These are phyloP conservation scores for Cyclargus thomasi DNA, from an alignment of 1,140 invertebrate genomes.

Conservation along the genomic window DNA sequence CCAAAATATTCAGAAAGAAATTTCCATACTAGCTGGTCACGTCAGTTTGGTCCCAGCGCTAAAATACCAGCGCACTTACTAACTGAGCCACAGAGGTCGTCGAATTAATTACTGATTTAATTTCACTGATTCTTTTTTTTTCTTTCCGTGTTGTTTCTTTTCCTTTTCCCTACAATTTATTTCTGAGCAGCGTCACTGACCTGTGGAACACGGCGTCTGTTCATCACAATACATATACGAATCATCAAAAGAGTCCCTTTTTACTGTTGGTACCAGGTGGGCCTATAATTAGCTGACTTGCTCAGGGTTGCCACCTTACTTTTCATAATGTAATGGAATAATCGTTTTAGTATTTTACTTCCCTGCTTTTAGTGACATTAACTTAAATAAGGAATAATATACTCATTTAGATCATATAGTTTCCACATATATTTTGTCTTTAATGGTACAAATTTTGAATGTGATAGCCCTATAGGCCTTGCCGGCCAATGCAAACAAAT, in stretches of 20 bases:
- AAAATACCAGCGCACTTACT: no score
- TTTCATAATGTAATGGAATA: no score
- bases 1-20: no score
- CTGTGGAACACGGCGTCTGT: neutral
- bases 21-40: no score
- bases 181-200: neutral
- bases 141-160: neutral
- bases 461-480: neutral
- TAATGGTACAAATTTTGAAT: neutral
- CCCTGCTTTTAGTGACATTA: no score
- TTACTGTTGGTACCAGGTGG: slow-evolving; percentile 7
- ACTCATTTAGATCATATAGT: no score
- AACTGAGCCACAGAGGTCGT: no score
- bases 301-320: neutral
- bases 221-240: slow-evolving; percentile 2
- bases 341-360: no score
- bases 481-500: slow-evolving; percentile 11
- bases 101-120: no score
- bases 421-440: neutral
- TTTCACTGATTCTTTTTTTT: no score
- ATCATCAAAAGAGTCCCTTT: slow-evolving; percentile 2
- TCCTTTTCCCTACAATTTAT: neutral
- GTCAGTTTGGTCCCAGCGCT: no score
- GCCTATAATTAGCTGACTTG: neutral
- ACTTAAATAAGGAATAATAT: no score